phyloP scores from a whole-genome alignment of 2,113 vertebrate species.

The Solea solea region DNA sequence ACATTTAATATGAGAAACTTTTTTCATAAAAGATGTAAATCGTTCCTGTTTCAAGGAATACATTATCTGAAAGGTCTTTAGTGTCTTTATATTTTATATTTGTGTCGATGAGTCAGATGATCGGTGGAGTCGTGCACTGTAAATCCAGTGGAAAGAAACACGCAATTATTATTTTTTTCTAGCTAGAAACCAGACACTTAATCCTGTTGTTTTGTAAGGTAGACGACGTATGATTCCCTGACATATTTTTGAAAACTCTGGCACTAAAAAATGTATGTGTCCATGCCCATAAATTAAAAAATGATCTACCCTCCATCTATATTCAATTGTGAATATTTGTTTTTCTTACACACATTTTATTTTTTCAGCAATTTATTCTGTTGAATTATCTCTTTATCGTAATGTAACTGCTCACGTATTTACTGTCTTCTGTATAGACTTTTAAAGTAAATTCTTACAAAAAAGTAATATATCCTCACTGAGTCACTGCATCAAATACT shows the following conservation, averaged over 20 bases:
- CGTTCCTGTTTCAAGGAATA: constrained; percentile 86
- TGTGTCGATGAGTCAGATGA: constrained; percentile 52
- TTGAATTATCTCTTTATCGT: not conserved
- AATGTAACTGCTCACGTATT: not conserved
- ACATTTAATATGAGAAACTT: constrained; percentile 69
- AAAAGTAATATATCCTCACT: not conserved
- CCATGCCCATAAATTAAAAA: constrained; percentile 65
- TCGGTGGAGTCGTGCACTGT: constrained; percentile 70
- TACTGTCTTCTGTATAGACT: not conserved
- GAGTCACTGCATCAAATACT: not conserved
- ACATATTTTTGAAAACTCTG: constrained; percentile 73
- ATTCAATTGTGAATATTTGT: not conserved
- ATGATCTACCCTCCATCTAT: constrained; percentile 12
- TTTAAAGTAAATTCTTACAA: not conserved
- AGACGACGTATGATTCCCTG: constrained; percentile 68
- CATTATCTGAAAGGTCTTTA: constrained; percentile 58
- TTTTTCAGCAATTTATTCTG: not conserved
- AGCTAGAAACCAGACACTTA: constrained; percentile 26
- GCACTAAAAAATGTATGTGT: constrained; percentile 51
- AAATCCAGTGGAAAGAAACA: constrained; percentile 51
- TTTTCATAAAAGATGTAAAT: constrained; percentile 78
- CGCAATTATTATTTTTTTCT: constrained; percentile 15
- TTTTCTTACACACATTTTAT: constrained; percentile 1
- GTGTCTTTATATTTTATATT: constrained; percentile 49
- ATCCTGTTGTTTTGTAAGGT: constrained; percentile 28